Percentiles rank a stretch among this genome's conserved stretches.
Conservation (phyloP, 2,888 invertebrate genomes). For the Heliconius hortense region DNA sequence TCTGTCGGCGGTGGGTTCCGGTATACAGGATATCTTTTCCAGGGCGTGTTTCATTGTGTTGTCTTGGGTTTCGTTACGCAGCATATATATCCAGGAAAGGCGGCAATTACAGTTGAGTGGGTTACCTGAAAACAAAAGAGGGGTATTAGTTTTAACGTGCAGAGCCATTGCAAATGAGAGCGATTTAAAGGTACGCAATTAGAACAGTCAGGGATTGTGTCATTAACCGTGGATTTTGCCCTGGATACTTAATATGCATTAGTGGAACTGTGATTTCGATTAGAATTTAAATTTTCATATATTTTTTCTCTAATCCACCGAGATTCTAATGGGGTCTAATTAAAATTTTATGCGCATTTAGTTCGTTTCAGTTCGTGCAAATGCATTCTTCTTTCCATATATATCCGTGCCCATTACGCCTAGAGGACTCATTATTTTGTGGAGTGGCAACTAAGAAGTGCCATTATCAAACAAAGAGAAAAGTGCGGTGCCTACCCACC, state of each 20-base stretch:
- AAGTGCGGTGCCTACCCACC: slow-evolving; percentile 32
- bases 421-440: slow-evolving; percentile 41
- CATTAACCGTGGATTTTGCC: slow-evolving; percentile 38
- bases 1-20: slow-evolving; percentile 70
- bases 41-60: slow-evolving; percentile 84
- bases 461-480: slow-evolving; percentile 40
- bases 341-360: slow-evolving; percentile 44
- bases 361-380: slow-evolving; percentile 37
- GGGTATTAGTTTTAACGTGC: slow-evolving; percentile 31
- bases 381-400: slow-evolving; percentile 42
- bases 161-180: slow-evolving; percentile 40
- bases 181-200: slow-evolving; percentile 34
- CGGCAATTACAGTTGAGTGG: slow-evolving; percentile 92
- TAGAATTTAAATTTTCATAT: slow-evolving; percentile 43
- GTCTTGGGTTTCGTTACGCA: slow-evolving; percentile 89
- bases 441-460: slow-evolving; percentile 32
- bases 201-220: slow-evolving; percentile 33
- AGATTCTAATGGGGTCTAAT: slow-evolving; percentile 42
- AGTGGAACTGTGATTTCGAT: slow-evolving; percentile 35
- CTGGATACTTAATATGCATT: slow-evolving; percentile 39
- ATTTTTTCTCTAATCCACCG: slow-evolving; percentile 41
- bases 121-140: slow-evolving; percentile 84
- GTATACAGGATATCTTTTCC: slow-evolving; percentile 87
- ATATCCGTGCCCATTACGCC: slow-evolving; percentile 41
- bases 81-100: slow-evolving; percentile 89